These are phyloP conservation scores for Eurytoma californica DNA, from an alignment of 2,888 invertebrate genomes.

Conservation along the genomic window DNA sequence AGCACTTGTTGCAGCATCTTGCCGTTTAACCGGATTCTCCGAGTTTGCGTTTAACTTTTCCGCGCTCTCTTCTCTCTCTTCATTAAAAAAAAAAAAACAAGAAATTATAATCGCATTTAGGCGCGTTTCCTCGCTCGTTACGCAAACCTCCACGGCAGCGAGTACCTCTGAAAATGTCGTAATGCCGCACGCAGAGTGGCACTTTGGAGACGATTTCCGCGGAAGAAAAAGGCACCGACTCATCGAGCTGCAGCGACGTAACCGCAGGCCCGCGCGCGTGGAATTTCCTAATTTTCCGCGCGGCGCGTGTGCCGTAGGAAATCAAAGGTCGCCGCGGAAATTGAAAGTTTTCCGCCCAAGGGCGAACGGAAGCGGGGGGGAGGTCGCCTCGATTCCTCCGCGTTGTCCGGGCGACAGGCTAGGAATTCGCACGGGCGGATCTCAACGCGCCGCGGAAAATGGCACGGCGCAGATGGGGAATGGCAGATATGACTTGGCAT, in stretches of 20 bases:
- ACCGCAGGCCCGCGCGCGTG: not conserved
- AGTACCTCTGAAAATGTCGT: too few species aligned
- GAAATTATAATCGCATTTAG: too few species aligned
- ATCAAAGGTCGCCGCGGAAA: conserved; percentile 56
- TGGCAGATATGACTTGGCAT: conserved; percentile 53
- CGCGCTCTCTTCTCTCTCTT: too few species aligned
- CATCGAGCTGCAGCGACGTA: conserved; percentile 25
- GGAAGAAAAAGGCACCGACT: conserved; percentile 12
- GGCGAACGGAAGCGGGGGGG: conserved; percentile 33
- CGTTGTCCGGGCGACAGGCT: not conserved
- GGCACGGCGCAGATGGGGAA: conserved; percentile 48
- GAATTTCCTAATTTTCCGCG: conserved; percentile 33
- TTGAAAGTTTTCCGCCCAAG: conserved; percentile 63
- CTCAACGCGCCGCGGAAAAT: conserved; percentile 4
- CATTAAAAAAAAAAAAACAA: too few species aligned
- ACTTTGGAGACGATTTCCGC: too few species aligned
- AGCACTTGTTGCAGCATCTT: too few species aligned
- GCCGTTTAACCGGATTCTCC: too few species aligned
- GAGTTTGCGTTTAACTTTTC: too few species aligned
- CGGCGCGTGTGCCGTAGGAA: not conserved
- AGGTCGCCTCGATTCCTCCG: not conserved
- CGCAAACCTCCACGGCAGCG: too few species aligned
- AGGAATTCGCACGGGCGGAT: too few species aligned
- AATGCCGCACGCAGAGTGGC: too few species aligned
- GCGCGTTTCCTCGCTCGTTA: too few species aligned